A percentile compares a stretch with the other conserved stretches of the same genome.
Conservation (phyloP, 2,113 vertebrate genomes). For the Okapia johnstoni region DNA sequence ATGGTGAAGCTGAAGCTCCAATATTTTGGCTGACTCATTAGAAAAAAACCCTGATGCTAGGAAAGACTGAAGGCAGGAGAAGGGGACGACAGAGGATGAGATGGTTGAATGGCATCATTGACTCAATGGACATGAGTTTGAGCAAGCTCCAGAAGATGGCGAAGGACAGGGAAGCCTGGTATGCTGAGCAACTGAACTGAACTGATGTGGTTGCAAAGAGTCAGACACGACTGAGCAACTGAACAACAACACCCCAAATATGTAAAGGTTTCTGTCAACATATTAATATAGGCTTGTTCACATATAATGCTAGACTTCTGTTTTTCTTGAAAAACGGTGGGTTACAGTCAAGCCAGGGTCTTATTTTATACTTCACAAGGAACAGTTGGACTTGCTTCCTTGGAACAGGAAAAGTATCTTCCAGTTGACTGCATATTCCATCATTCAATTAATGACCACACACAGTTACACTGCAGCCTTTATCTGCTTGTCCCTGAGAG, state of each 20-base stretch:
- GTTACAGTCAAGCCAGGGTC: too few relatives aligned
- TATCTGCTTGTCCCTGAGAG: neutral
- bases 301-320: neutral
- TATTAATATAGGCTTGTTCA: neutral
- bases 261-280: neutral
- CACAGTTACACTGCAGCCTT: rapidly evolving
- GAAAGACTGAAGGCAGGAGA: neutral
- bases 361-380: neutral
- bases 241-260: neutral
- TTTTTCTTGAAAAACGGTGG: neutral
- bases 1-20: neutral
- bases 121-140: neutral
- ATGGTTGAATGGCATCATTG: neutral
- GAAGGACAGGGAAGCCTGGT: neutral
- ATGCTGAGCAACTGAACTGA: neutral
- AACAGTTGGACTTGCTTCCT: neutral
- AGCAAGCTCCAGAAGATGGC: neutral
- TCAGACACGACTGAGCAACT: neutral
- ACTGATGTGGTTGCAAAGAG: neutral
- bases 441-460: too few relatives aligned
- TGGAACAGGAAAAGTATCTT: neutral
- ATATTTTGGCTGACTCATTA: neutral
- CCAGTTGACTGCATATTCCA: neutral
- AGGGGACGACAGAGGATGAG: neutral
- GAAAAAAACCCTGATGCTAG: neutral